These are phyloP conservation scores for Epistrophe eligans DNA, from an alignment of 2,888 invertebrate genomes.

Conservation along the genomic window DNA sequence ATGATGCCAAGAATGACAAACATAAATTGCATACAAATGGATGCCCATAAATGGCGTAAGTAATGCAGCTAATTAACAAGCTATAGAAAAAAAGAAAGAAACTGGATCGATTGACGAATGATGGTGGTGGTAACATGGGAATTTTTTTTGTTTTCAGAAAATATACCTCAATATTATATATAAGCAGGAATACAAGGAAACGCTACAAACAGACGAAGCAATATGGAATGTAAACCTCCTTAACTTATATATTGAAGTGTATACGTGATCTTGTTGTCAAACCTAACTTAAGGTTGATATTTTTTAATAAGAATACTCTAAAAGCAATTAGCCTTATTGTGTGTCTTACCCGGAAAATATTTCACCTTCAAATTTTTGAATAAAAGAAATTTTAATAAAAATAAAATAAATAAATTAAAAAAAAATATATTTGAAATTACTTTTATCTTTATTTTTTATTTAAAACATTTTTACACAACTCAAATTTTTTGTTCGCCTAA, in stretches of 20 bases:
- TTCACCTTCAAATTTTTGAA: too few relatives aligned
- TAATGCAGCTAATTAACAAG: slow-evolving; percentile 66
- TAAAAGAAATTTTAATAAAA: too few relatives aligned
- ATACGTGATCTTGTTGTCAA: background rate
- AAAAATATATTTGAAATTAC: too few relatives aligned
- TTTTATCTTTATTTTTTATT: too few relatives aligned
- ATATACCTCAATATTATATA: background rate
- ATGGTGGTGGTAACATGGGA: slow-evolving; percentile 24
- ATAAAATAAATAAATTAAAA: too few relatives aligned
- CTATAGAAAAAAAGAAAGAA: background rate
- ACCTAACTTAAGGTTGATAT: too few relatives aligned
- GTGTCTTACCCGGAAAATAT: too few relatives aligned
- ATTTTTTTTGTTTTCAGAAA: slow-evolving; percentile 15
- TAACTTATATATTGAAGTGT: background rate
- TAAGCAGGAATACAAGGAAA: background rate
- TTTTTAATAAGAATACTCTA: too few relatives aligned
- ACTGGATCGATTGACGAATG: slow-evolving; percentile 57
- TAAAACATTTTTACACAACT: too few relatives aligned
- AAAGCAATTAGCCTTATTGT: too few relatives aligned
- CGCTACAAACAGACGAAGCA: background rate
- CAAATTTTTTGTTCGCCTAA: too few relatives aligned
- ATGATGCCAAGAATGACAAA: slow-evolving; percentile 53
- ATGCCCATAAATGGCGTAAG: slow-evolving; percentile 58
- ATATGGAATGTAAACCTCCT: background rate
- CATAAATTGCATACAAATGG: slow-evolving; percentile 62